A percentile compares a stretch with the other conserved stretches of the same genome.
Conservation (phyloP, 2,113 vertebrate genomes). For the Setophaga kirtlandii region DNA sequence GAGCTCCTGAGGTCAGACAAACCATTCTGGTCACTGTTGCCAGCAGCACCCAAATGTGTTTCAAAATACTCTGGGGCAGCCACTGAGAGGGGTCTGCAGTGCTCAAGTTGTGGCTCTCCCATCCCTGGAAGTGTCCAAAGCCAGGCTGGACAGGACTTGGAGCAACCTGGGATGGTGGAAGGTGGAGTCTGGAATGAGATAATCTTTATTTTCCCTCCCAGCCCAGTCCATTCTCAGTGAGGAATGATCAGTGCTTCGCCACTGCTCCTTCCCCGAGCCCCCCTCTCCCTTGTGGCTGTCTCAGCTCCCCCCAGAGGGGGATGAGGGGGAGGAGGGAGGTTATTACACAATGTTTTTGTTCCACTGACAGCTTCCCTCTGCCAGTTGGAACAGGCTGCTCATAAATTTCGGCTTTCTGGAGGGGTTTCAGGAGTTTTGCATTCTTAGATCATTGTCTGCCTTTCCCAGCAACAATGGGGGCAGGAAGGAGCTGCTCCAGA, state of each 20-base stretch:
- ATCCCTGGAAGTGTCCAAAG: background rate
- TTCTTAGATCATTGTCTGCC: conserved; percentile 48
- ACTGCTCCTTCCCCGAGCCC: rapidly evolving
- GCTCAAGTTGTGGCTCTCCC: background rate
- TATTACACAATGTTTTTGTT: conserved; percentile 44
- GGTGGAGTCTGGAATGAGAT: rapidly evolving
- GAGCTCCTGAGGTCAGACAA: background rate
- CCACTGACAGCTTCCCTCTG: background rate
- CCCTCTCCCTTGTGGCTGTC: background rate
- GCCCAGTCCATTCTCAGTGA: background rate
- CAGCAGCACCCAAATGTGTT: background rate
- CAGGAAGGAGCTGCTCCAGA: background rate
- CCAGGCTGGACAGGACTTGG: background rate
- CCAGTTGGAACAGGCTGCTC: conserved; percentile 45
- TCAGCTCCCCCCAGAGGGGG: background rate
- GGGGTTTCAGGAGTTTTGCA: conserved; percentile 18
- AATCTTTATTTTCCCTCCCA: background rate
- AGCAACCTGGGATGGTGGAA: background rate
- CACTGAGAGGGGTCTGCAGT: background rate
- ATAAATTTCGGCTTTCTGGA: conserved; percentile 41
- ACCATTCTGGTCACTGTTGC: too few species aligned
- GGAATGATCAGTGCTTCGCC: background rate
- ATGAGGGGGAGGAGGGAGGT: background rate
- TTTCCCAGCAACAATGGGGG: background rate
- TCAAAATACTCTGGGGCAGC: background rate